Conservation (phyloP, 2,797 vertebrate genomes). For the Acrossocheilus fasciatus region DNA sequence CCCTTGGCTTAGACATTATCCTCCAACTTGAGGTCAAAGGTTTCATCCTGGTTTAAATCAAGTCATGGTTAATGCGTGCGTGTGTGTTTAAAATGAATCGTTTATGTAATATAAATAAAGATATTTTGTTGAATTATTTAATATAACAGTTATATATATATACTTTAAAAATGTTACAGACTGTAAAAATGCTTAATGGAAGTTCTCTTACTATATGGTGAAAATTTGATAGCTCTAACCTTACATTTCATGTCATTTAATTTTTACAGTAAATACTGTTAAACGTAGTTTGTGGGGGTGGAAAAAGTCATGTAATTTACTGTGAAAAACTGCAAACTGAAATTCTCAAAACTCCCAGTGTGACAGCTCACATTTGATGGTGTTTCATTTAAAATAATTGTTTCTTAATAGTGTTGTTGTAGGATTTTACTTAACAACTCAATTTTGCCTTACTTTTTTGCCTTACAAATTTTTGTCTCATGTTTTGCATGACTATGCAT, state of each 20-base stretch:
- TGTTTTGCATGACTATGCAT: background rate
- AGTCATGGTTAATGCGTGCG: constrained; percentile 72
- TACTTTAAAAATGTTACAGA: background rate
- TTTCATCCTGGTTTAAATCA: constrained; percentile 85
- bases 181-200: background rate
- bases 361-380: background rate
- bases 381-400: background rate
- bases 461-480: too few relatives aligned
- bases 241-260: background rate
- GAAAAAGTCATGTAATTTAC: background rate
- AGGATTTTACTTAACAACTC: background rate
- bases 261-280: background rate
- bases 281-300: background rate
- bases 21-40: constrained; percentile 87
- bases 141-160: background rate
- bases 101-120: background rate
- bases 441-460: too few relatives aligned
- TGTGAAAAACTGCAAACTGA: background rate
- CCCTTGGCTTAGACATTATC: constrained; percentile 89
- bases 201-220: background rate
- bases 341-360: background rate
- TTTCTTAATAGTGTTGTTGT: too few relatives aligned
- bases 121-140: background rate
- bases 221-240: background rate
- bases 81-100: background rate